Percentiles rank a stretch among this genome's conserved stretches.
phyloP scores from a whole-genome alignment of 1,140 invertebrate genomes.

The Drosophila eugracilis region DNA sequence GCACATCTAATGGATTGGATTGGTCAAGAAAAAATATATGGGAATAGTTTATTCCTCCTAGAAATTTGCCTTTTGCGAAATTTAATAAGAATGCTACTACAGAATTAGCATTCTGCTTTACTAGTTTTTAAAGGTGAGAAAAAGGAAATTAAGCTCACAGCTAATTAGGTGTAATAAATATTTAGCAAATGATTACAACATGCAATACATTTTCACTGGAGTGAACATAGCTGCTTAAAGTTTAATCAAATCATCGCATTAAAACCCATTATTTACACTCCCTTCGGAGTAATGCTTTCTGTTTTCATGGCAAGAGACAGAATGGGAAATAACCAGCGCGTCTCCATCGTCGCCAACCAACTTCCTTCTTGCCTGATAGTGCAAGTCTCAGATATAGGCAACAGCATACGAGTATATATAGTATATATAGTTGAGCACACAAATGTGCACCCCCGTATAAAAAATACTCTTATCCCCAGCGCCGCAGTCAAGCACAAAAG shows the following conservation, averaged over 20 bases:
- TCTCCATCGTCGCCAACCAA: slow-evolving; percentile 53
- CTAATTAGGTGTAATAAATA: not conserved
- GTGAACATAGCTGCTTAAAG: not conserved
- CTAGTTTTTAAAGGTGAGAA: too few relatives aligned
- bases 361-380: slow-evolving; percentile 72
- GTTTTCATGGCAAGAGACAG: not conserved
- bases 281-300: not conserved
- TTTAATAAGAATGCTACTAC: too few relatives aligned
- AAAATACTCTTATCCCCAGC: slow-evolving; percentile 24
- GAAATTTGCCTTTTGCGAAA: too few relatives aligned
- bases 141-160: too few relatives aligned
- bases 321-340: slow-evolving; percentile 23
- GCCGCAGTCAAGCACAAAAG: slow-evolving; percentile 44
- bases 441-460: slow-evolving; percentile 24
- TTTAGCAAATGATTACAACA: slow-evolving; percentile 1
- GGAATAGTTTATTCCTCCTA: too few relatives aligned
- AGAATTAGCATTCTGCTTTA: too few relatives aligned
- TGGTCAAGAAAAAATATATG: not conserved
- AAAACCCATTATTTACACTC: slow-evolving; percentile 1
- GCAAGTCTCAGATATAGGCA: slow-evolving; percentile 40
- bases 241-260: not conserved
- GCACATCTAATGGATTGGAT: not conserved
- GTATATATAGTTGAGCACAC: slow-evolving; percentile 16
- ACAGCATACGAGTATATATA: slow-evolving; percentile 21
- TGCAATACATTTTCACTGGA: not conserved